Base-by-base conservation (phyloP, 2,888 invertebrate species). In the Argyresthia albistria region DNA sequence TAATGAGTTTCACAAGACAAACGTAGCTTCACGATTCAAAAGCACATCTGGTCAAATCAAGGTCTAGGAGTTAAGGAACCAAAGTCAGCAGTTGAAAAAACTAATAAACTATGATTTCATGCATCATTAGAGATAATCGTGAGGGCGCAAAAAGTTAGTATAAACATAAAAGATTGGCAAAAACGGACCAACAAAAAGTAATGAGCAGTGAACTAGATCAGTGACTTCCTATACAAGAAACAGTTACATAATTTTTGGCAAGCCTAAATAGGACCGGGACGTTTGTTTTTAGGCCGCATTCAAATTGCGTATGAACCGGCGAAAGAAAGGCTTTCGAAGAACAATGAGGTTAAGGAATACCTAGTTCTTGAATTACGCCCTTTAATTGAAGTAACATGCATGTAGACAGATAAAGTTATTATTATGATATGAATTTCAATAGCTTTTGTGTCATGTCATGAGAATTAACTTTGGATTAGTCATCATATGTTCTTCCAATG, bases 11-110 rank as follows among this genome's bases (percentile, higher is more conserved):
- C 25, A 6, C 25, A 4, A n/a, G n/a, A 25, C 25, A 25, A 25
- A 4, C 25, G 25, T 4, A 25, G 25, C 71, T 76, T 63, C 63
- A 61, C 60, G 72, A 60, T 46, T 58, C 55, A 54, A 53, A 55
- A 47, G 62, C 73, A 78, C 80, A 82, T 80, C 80, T 82, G 80
- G 80, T 65, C 70, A 59, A 72, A 70, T 67, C 82, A 80, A 80
- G 81, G 80, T 74, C 75, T 76, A 65, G 67, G 68, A 72, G 80
- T 74, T 73, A 74, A 78, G 81, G 80, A 81, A 83, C 79, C 76
- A 59, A 56, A 68, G 63, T 59, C 65, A 55, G 64, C 63, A 60
- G 56, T 56, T 65, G 63, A 73, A 79, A 79, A 77, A 79, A 74
- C 69, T 64, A 67, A 73, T 70, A 72, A 68, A 67, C 67, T 64